Percentiles rank a stretch among this genome's conserved stretches.
phyloP scores from a whole-genome alignment of 1,140 invertebrate genomes.

The Drosophila ohnishii region DNA sequence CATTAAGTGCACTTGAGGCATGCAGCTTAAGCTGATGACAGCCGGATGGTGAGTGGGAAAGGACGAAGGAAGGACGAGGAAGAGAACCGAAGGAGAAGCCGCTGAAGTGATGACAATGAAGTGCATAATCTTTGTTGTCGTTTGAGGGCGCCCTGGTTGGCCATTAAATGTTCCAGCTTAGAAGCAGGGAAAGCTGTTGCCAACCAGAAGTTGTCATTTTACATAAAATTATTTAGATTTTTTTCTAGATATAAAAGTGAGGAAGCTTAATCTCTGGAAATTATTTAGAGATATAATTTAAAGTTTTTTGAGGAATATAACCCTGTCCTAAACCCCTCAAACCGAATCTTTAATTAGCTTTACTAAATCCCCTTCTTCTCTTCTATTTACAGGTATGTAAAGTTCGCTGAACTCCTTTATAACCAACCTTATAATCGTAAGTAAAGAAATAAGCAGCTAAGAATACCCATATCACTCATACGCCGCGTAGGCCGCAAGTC shows the following conservation, averaged over 20 bases:
- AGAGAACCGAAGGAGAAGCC: conserved; percentile 1
- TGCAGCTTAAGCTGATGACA: conserved; percentile 66
- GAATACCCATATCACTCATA: conserved; percentile 33
- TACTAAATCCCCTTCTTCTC: conserved; percentile 29
- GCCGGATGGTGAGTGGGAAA: conserved; percentile 8
- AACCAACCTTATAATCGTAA: conserved; percentile 38
- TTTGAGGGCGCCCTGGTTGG: conserved; percentile 47
- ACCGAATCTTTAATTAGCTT: neutral
- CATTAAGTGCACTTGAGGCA: conserved; percentile 66
- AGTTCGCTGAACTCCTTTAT: conserved; percentile 9
- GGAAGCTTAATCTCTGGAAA: too few relatives aligned
- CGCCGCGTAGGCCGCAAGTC: conserved; percentile 23
- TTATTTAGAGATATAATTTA: neutral
- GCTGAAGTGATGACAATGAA: conserved; percentile 25
- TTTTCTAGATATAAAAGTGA: neutral
- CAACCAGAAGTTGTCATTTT: conserved; percentile 2
- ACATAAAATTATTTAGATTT: conserved; percentile 5
- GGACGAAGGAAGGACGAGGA: neutral
- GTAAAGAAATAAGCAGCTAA: conserved; percentile 22
- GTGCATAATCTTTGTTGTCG: conserved; percentile 51
- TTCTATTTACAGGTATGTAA: conserved; percentile 61
- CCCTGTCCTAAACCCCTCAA: neutral
- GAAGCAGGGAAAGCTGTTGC: neutral
- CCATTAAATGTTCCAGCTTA: conserved; percentile 37
- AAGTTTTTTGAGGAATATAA: too few relatives aligned